A percentile compares a stretch with the other conserved stretches of the same genome.
These are phyloP conservation scores for Neomonachus schauinslandi DNA, from an alignment of 2,113 vertebrate genomes.

Conservation along the genomic window DNA sequence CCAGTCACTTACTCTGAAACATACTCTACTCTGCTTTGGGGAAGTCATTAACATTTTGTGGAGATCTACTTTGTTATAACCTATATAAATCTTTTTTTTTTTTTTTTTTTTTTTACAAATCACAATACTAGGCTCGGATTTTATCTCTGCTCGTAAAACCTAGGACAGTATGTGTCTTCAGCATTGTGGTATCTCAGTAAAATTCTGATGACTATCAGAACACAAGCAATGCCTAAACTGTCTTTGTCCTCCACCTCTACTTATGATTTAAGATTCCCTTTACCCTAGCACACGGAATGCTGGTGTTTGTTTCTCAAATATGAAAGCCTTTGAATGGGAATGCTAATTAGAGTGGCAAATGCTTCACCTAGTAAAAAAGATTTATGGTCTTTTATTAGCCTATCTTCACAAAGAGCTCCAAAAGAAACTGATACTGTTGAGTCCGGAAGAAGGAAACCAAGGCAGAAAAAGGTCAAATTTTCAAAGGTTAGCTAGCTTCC, in stretches of 20 bases:
- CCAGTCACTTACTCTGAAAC: not conserved
- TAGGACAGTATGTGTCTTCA: not conserved
- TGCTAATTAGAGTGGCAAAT: constrained; percentile 60
- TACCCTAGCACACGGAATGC: not conserved
- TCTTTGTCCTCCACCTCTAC: not conserved
- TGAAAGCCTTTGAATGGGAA: constrained; percentile 38
- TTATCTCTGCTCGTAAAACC: not conserved
- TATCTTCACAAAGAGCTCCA: not conserved
- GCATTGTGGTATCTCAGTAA: not conserved
- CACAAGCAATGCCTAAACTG: not conserved
- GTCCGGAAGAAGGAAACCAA: constrained; percentile 40
- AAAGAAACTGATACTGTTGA: not conserved
- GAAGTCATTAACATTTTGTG: not conserved
- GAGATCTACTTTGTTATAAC: not conserved
- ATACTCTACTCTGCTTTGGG: not conserved
- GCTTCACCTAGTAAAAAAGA: constrained; percentile 52
- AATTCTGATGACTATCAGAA: not conserved
- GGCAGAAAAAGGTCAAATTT: constrained; percentile 14
- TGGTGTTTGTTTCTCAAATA: constrained; percentile 17
- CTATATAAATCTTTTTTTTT: not conserved
- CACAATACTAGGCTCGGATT: not conserved
- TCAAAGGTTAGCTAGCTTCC: not conserved
- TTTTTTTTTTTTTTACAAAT: not conserved
- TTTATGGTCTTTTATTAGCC: constrained; percentile 30
- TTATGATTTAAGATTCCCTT: not conserved